Conservation (phyloP, 2,888 invertebrate species). For the Chrysolina haemoptera region DNA sequence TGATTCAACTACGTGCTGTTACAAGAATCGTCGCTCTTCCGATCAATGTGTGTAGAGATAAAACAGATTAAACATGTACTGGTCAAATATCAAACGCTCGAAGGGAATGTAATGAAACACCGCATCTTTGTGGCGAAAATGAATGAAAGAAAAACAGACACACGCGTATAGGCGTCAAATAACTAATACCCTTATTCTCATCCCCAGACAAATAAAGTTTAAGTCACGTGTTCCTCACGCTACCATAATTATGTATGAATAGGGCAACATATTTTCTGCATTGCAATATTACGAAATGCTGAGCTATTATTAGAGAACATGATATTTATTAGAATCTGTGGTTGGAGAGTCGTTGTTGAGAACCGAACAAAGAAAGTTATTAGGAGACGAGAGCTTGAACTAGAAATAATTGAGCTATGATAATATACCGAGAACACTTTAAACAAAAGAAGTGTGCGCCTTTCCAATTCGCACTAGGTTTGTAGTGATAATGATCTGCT, state of each 20-base stretch:
- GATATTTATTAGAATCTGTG: constrained; percentile 46
- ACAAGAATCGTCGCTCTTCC: not conserved
- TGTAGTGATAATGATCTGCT: too few relatives aligned
- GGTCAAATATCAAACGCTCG: constrained; percentile 62
- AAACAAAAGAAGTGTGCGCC: too few relatives aligned
- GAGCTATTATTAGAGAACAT: constrained; percentile 55
- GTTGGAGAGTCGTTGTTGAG: not conserved
- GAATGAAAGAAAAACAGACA: constrained; percentile 68
- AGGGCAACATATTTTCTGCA: constrained; percentile 54
- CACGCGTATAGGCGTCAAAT: constrained; percentile 66
- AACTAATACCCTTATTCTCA: constrained; percentile 62
- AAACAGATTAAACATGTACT: constrained; percentile 54
- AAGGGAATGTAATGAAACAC: constrained; percentile 57
- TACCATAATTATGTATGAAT: constrained; percentile 58
- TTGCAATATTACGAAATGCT: constrained; percentile 52
- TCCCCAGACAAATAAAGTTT: constrained; percentile 60
- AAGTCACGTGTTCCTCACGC: constrained; percentile 61
- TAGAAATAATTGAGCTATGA: not conserved
- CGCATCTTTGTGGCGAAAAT: constrained; percentile 64
- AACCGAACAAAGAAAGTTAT: constrained; percentile 12
- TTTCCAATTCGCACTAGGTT: too few relatives aligned
- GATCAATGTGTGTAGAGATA: not conserved
- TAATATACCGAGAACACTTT: not conserved
- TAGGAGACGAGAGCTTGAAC: not conserved
- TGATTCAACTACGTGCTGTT: not conserved